Base-by-base conservation (phyloP, 2,797 vertebrate species). In the Smutsia gigantea region DNA sequence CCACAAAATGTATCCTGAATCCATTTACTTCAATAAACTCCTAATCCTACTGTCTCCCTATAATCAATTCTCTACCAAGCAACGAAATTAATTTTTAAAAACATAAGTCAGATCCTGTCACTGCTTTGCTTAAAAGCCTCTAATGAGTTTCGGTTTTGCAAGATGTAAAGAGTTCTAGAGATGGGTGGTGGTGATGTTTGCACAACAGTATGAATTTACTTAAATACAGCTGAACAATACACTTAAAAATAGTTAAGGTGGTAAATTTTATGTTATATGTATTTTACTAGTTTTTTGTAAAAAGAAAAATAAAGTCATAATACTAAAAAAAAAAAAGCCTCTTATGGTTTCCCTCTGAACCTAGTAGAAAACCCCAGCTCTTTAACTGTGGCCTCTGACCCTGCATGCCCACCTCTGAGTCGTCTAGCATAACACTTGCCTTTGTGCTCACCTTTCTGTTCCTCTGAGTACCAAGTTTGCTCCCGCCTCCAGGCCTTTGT, bases 41-140 rank as follows among this genome's bases (percentile, higher is more conserved):
- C 68, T 88, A 92, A 49, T 79, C 39, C 21, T 90, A 10, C 46
- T 51, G 29, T 27, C 31, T 93, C 89, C 19, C 39, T 83, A 55
- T 37, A 57, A 49, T 91, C 93, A 93, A 12, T 92, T 90, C n/a
- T 93, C 57, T 84, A 78, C 46, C 34, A 25, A 93, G 75, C 61
- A 79, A 71, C 51, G 53, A 81, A 84, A 85, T 93, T 74, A 75
- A 92, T 63, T 93, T 97, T 97, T 87, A 79, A 97, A 97, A 93
- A 68, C 39, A 0, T 37, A 93, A 90, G 59, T 68, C 66, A 89
- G 61, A 34, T 87, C 82, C 75, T 55, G 53, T 59, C 79, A 61
- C 66, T 92, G 8, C 59, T 97, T 90, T 93, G 55, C 72, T 85
- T 93, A 94, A 97, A 96, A 90, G 59, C 90, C 72, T 93, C 77